These are phyloP conservation scores for Prietella phreatophila DNA, from an alignment of 2,113 vertebrate genomes.

Conservation along the genomic window DNA sequence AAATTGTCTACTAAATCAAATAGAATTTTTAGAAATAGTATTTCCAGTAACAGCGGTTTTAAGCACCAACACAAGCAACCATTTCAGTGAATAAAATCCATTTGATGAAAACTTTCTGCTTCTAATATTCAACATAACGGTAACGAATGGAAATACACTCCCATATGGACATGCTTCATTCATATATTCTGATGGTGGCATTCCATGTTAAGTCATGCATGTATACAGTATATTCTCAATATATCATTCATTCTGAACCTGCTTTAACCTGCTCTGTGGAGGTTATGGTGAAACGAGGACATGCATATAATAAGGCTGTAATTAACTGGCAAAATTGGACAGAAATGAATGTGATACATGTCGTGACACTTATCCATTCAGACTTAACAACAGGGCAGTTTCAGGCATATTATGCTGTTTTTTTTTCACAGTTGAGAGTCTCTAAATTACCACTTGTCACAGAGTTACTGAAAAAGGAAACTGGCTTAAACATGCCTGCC, in stretches of 20 bases:
- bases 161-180: background rate
- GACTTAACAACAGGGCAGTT: background rate
- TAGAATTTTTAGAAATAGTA: too few species aligned
- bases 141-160: background rate
- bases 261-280: background rate
- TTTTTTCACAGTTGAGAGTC: background rate
- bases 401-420: background rate
- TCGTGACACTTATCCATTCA: background rate
- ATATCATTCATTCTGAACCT: conserved; percentile 9
- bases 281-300: background rate
- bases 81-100: background rate
- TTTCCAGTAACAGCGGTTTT: background rate
- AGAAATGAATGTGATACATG: background rate
- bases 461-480: background rate
- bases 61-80: background rate
- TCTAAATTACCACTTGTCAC: conserved; percentile 30
- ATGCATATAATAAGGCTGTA: background rate
- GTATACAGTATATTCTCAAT: background rate
- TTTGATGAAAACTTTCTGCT: background rate
- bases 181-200: background rate
- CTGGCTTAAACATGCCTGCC: background rate
- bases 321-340: background rate
- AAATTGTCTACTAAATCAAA: background rate
- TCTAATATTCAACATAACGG: background rate
- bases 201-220: background rate